Evolutionary conservation across 2,888 invertebrate species (phyloP), one percentile per base, ranked within the genome.

Genomic region (Aphidoletes aphidimyza): DNA sequence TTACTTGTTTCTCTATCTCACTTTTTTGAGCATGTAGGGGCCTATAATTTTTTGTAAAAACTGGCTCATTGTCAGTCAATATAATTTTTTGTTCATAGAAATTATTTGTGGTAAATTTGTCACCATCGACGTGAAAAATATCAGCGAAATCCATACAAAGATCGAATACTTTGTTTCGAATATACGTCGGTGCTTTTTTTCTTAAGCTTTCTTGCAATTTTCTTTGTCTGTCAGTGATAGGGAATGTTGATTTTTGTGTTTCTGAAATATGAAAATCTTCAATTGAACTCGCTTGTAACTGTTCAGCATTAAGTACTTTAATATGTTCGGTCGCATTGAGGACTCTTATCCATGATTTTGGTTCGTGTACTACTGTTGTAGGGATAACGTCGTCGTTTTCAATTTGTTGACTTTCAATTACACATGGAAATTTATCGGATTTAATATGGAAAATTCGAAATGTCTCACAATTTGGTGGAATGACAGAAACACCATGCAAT

Each of bases 1-100:
- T n/a, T 2, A 86, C 85, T 85, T 86, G 85, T 47, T 37, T 78
- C 39, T 86, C 86, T 6, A 87, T 86, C 85, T 87, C 87, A 11
- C 45, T 81, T 83, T 85, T 86, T 69, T 86, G 86, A 19, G 84
- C 11, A 34, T 86, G 30, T n/a, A 86, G 86, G n/a, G 84, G 85
- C 59, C 86, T 22, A 36, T 83, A 83, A 17, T 83, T 83, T 39
- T 83, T 83, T 36, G 30, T 83, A 39, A 36, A 83, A n/a, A 83
- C 83, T 22, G 83, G 83, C n/a, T 30, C 30, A 83, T 83, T 14
- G 37, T 83, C 37, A n/a, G 3, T 83, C 17, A 83, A 17, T 36
- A 22, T 1, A 5, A 83, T 36, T 39, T 83, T 83, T 83, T 83
- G 83, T n/a, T 36, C n/a, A 36, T 83, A 83, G n/a, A 83, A 83